phyloP scores from a whole-genome alignment of 1,140 invertebrate genomes.

The Aricia agestis region DNA sequence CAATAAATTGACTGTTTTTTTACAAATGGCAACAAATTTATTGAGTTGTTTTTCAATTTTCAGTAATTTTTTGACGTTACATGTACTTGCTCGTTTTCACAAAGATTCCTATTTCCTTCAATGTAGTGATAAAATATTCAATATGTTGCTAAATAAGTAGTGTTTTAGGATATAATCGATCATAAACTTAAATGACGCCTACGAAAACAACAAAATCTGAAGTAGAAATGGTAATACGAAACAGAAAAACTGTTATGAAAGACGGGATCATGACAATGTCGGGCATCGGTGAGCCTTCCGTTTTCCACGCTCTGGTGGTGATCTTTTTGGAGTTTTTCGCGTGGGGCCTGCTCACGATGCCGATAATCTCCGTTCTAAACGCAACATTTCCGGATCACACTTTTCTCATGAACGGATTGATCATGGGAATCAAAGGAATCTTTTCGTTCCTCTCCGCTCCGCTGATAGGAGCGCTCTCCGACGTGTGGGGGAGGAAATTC shows the following conservation, averaged over 20 bases:
- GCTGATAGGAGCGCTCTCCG: constrained; percentile 96
- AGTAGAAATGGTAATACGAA: constrained; percentile 76
- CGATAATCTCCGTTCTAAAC: constrained; percentile 97
- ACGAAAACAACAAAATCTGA: constrained; percentile 73
- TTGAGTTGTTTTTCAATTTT: constrained; percentile 69
- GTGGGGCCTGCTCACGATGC: constrained; percentile 98
- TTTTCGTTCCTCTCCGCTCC: constrained; percentile 98
- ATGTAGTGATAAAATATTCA: constrained; percentile 68
- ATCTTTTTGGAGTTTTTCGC: constrained; percentile 99
- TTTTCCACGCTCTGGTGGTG: constrained; percentile 98
- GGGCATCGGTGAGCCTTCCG: constrained; percentile 93
- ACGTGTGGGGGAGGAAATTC: constrained; percentile 98
- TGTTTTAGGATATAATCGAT: constrained; percentile 47
- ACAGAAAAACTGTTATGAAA: constrained; percentile 74
- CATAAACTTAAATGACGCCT: constrained; percentile 70
- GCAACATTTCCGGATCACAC: constrained; percentile 99
- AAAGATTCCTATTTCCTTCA: constrained; percentile 61
- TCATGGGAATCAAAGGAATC: constrained; percentile 98
- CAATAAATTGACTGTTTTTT: not conserved
- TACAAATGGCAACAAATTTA: constrained; percentile 48
- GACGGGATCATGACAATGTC: constrained; percentile 79
- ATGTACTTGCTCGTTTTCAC: constrained; percentile 57
- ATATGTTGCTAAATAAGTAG: constrained; percentile 68
- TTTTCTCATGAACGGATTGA: constrained; percentile 99
- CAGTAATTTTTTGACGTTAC: constrained; percentile 70